These are phyloP conservation scores for Synanthedon vespiformis DNA, from an alignment of 2,888 invertebrate genomes.

Conservation along the genomic window DNA sequence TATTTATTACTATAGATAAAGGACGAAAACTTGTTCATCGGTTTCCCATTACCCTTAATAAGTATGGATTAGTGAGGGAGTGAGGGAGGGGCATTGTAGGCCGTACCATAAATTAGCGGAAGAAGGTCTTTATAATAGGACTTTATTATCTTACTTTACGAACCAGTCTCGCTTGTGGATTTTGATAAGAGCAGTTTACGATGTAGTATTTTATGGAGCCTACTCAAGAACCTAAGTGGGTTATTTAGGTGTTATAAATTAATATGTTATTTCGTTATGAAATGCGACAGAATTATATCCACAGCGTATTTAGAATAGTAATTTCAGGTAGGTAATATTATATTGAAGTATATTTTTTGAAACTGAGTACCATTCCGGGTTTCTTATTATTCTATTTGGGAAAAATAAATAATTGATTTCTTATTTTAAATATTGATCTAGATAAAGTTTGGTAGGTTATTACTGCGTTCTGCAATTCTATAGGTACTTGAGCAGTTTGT, in stretches of 20 bases:
- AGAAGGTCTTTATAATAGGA: conserved; percentile 51
- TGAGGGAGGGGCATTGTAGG: conserved; percentile 41
- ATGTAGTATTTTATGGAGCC: conserved; percentile 25
- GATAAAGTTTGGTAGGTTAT: no score
- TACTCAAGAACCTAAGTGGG: conserved; percentile 13
- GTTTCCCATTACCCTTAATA: conserved; percentile 67
- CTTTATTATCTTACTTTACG: conserved; percentile 36
- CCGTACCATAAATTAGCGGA: conserved; percentile 51
- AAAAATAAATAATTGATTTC: no score
- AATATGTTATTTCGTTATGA: no score
- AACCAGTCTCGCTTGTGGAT: conserved; percentile 33
- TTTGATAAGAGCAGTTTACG: conserved; percentile 56
- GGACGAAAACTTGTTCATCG: conserved; percentile 60
- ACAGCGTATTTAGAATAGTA: no score
- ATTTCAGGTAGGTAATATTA: no score
- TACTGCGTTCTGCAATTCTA: no score
- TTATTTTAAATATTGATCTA: no score
- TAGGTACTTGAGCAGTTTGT: no score
- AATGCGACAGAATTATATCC: no score
- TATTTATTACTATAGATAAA: conserved; percentile 59
- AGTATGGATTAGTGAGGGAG: conserved; percentile 63
- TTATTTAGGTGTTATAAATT: conserved; percentile 12
- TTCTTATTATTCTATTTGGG: no score
- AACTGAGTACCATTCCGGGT: no score
- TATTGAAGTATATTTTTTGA: no score